phyloP scores from a whole-genome alignment of 2,113 vertebrate species.

The Lepus timidus region DNA sequence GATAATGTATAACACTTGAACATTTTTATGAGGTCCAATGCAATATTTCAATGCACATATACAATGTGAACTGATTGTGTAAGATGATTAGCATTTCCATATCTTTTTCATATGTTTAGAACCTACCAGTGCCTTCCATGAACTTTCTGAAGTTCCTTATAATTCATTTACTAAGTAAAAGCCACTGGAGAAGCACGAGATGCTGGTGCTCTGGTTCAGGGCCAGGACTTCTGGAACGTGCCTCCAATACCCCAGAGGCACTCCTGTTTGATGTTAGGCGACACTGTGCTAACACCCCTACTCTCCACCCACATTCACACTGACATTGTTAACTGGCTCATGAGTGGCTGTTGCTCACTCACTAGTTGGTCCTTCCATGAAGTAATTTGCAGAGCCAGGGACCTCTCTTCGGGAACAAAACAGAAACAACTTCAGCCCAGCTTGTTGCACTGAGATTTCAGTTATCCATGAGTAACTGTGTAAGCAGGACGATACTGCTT shows the following conservation, averaged over 20 bases:
- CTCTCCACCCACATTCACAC: background rate
- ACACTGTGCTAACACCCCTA: background rate
- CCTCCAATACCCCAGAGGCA: background rate
- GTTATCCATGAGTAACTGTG: background rate
- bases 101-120: too few relatives aligned
- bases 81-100: too few relatives aligned
- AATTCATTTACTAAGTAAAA: too few relatives aligned
- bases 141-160: too few relatives aligned
- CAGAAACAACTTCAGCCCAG: background rate
- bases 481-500: background rate
- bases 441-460: background rate
- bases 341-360: background rate
- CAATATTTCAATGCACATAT: too few relatives aligned
- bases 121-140: too few relatives aligned
- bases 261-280: background rate
- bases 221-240: background rate
- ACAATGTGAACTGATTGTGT: too few relatives aligned
- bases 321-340: background rate
- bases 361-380: background rate
- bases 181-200: background rate
- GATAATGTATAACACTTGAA: too few relatives aligned
- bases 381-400: background rate
- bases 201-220: background rate
- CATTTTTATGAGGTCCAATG: too few relatives aligned
- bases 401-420: background rate